A percentile compares a stretch with the other conserved stretches of the same genome.
Evolutionary conservation across 2,797 vertebrate genomes (phyloP).

Genomic region (Phoxinus dragarum): DNA sequence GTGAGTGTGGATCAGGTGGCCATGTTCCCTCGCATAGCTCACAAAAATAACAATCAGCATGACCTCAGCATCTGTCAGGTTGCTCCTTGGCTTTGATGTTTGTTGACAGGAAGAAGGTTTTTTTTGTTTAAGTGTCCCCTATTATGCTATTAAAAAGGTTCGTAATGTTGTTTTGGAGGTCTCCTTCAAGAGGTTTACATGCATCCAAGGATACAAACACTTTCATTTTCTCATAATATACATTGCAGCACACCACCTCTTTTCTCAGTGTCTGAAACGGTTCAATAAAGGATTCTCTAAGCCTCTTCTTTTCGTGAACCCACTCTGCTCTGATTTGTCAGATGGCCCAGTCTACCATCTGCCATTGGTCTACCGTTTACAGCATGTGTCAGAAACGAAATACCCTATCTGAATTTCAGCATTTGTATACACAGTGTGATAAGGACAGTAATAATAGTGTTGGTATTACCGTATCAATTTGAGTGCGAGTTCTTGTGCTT

Average conservation of each 20-base stretch:
- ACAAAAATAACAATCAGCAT: slow-evolving; percentile 44
- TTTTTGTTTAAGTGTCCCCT: not conserved
- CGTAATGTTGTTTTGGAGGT: too few species aligned
- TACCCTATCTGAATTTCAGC: not conserved
- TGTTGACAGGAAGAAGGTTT: slow-evolving; percentile 23
- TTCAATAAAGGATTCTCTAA: not conserved
- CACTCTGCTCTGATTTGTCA: not conserved
- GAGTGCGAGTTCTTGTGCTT: not conserved
- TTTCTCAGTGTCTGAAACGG: too few species aligned
- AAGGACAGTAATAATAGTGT: not conserved
- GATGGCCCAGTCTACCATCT: not conserved
- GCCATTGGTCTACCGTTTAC: too few species aligned
- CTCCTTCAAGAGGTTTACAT: too few species aligned
- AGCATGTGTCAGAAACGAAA: not conserved
- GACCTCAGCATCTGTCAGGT: slow-evolving; percentile 28
- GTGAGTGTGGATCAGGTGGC: slow-evolving; percentile 37
- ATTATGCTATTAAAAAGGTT: not conserved
- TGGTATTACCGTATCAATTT: not conserved
- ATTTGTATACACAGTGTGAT: not conserved
- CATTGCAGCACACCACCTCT: too few species aligned
- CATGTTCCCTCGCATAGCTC: slow-evolving; percentile 8
- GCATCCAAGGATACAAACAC: too few species aligned
- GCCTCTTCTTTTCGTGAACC: not conserved
- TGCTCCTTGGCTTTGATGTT: slow-evolving; percentile 2
- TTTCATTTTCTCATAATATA: not conserved